Conservation (phyloP, 2,888 invertebrate genomes). For the Anoplius nigerrimus region DNA sequence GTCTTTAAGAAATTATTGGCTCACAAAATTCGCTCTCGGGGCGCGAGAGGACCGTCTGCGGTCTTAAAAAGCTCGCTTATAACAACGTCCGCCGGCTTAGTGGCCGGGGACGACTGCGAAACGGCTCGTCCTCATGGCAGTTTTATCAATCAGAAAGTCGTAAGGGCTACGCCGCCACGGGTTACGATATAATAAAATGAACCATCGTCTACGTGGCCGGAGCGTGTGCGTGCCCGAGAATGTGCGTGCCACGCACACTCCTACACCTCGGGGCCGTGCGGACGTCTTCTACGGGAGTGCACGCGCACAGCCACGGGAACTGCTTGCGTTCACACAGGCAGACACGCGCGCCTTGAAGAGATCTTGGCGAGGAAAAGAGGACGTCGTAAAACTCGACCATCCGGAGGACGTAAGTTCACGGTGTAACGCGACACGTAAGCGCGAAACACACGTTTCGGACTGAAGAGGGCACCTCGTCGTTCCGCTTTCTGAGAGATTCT, state of each 20-base stretch:
- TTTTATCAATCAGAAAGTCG: constrained; percentile 64
- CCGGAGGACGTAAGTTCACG: constrained; percentile 61
- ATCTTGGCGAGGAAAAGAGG: constrained; percentile 19
- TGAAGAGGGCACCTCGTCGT: too few relatives aligned
- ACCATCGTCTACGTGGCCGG: constrained; percentile 46
- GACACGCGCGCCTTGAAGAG: not conserved
- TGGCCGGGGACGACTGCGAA: constrained; percentile 20
- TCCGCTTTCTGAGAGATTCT: too few relatives aligned
- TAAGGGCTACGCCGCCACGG: constrained; percentile 46
- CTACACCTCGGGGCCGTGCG: not conserved
- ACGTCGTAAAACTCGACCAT: constrained; percentile 67
- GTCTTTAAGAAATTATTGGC: constrained; percentile 20
- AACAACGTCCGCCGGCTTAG: constrained; percentile 29
- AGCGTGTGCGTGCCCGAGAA: too few relatives aligned
- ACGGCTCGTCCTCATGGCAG: constrained; percentile 42
- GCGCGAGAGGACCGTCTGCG: constrained; percentile 15
- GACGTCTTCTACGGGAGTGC: constrained; percentile 26
- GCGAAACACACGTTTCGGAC: constrained; percentile 23
- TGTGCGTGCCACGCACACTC: not conserved
- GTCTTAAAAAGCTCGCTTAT: constrained; percentile 19
- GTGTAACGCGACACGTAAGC: constrained; percentile 57
- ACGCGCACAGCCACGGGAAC: constrained; percentile 18
- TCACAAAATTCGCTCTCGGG: constrained; percentile 21
- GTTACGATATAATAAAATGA: constrained; percentile 70
- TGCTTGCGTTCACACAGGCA: not conserved